Evolutionary conservation across 2,797 vertebrate genomes (phyloP).

Genomic region (Falco concolor): DNA sequence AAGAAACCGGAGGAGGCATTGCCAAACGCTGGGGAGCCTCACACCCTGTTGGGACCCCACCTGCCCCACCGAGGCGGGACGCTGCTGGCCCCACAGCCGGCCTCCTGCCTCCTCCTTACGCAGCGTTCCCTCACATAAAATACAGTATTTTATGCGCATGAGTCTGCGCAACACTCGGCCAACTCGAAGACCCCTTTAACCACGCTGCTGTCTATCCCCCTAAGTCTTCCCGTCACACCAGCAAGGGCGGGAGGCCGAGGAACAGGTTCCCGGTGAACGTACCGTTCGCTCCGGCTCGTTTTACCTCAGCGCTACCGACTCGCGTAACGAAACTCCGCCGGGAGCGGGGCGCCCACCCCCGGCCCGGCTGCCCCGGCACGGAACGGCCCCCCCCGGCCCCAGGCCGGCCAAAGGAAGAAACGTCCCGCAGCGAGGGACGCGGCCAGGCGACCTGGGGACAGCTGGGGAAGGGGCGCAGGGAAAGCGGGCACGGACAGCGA

Average conservation of each 20-base stretch:
- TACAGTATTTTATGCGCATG: fast-evolving
- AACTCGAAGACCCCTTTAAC: neutral
- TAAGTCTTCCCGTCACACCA: neutral
- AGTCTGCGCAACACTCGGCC: neutral
- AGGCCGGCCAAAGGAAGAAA: neutral
- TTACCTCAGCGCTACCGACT: neutral
- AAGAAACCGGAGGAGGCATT: neutral
- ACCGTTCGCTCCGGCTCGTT: neutral
- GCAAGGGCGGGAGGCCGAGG: neutral
- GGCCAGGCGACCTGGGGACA: neutral
- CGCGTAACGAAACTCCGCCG: neutral
- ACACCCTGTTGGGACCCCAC: neutral
- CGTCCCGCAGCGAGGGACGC: too few relatives aligned
- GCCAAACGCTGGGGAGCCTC: too few relatives aligned
- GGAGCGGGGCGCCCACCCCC: too few relatives aligned
- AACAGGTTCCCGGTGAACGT: neutral
- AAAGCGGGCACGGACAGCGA: neutral
- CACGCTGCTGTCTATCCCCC: neutral
- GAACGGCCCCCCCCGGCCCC: too few relatives aligned
- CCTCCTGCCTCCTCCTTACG: too few relatives aligned
- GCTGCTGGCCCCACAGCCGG: neutral
- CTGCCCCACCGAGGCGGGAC: neutral
- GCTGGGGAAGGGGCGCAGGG: neutral
- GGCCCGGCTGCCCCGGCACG: too few relatives aligned
- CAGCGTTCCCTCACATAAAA: neutral